phyloP scores from a whole-genome alignment of 2,888 invertebrate genomes.

The Exocentrus adspersus region DNA sequence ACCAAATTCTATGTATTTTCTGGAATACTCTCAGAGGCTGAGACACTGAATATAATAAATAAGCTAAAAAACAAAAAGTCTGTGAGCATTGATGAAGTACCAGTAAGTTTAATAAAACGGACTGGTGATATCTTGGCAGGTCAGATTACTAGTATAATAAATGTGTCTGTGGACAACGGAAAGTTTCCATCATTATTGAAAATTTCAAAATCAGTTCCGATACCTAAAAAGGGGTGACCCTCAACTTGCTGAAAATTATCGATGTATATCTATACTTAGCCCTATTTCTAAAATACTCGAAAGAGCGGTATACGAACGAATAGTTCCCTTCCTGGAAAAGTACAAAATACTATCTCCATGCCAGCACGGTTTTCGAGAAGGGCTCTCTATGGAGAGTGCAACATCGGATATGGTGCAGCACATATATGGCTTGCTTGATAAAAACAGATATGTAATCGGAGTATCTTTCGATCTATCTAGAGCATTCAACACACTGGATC shows the following conservation, averaged over 20 bases:
- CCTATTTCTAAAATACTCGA: slow-evolving; percentile 13
- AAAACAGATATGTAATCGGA: neutral
- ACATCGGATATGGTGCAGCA: neutral
- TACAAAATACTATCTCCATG: no score
- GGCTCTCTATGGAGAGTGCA: neutral
- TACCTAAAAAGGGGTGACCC: slow-evolving; percentile 16
- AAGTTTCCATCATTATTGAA: slow-evolving; percentile 10
- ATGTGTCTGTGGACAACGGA: neutral
- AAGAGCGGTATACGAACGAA: neutral
- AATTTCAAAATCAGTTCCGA: slow-evolving; percentile 10
- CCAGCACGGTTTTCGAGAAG: neutral
- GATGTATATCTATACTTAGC: slow-evolving; percentile 18
- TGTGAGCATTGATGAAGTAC: neutral
- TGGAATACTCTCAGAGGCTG: neutral
- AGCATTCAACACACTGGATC: neutral
- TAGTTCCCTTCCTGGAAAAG: neutral
- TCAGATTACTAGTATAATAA: neutral
- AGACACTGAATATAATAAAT: neutral
- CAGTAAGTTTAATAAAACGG: neutral
- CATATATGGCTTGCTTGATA: neutral
- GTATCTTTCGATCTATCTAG: neutral
- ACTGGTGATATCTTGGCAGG: neutral
- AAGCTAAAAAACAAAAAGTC: neutral
- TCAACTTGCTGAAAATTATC: slow-evolving; percentile 13
- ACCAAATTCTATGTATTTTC: neutral